Percentiles rank a stretch among this genome's conserved stretches.
These are phyloP conservation scores for Hippoglossus hippoglossus DNA, from an alignment of 2,797 vertebrate species.

Conservation along the genomic window DNA sequence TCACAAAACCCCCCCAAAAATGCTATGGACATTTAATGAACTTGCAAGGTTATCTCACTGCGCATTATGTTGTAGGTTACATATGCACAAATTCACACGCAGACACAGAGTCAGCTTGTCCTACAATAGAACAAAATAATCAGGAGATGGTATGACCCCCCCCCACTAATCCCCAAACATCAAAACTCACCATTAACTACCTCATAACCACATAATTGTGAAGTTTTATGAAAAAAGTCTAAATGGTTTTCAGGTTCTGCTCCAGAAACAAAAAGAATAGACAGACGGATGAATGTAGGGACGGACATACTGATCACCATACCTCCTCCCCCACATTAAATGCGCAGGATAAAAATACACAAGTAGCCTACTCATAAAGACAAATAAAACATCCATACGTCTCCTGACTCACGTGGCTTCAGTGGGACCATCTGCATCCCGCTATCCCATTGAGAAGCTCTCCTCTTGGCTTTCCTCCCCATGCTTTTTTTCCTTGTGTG, in stretches of 20 bases:
- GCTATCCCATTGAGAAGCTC: constrained; percentile 56
- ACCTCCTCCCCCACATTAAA: too few species aligned
- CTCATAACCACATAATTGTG: too few species aligned
- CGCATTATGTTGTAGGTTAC: not conserved
- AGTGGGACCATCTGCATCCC: constrained; percentile 75
- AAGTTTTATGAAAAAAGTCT: too few species aligned
- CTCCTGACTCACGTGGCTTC: constrained; percentile 69
- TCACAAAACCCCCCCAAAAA: not conserved
- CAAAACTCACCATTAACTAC: not conserved
- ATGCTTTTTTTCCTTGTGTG: constrained; percentile 42
- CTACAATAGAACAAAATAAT: too few species aligned
- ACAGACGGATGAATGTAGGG: too few species aligned
- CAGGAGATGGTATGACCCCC: too few species aligned
- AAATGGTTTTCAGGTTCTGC: too few species aligned
- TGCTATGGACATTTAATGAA: not conserved
- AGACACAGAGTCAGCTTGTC: not conserved
- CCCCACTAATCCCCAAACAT: not conserved
- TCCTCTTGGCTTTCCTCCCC: constrained; percentile 67
- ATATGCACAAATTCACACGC: not conserved
- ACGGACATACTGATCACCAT: too few species aligned
- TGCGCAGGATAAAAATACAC: not conserved
- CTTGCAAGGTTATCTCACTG: constrained; percentile 10
- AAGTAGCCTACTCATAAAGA: constrained; percentile 3
- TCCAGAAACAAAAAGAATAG: too few species aligned
- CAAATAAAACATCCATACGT: constrained; percentile 16